Evolutionary conservation across 2,888 invertebrate genomes (phyloP).

Genomic region (Meloe dianella): DNA sequence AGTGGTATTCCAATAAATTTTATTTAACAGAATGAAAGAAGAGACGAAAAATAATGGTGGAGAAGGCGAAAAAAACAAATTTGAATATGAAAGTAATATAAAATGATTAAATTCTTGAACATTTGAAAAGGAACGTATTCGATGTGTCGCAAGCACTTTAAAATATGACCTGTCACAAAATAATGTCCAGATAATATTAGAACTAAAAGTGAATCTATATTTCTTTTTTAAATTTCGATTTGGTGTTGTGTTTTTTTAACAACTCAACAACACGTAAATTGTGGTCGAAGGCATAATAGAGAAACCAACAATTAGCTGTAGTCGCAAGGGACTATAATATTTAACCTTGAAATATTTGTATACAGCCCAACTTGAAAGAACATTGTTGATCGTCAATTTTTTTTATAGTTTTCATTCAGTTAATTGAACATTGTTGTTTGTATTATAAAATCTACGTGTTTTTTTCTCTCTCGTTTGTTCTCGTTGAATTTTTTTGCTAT

Average conservation of each 20-base stretch:
- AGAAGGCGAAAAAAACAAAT: slow-evolving; percentile 27
- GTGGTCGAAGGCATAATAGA: slow-evolving; percentile 19
- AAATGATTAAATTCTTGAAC: slow-evolving; percentile 41
- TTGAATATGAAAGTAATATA: slow-evolving; percentile 45
- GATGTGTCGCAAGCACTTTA: slow-evolving; percentile 44
- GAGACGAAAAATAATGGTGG: slow-evolving; percentile 2
- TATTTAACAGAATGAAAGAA: slow-evolving; percentile 35
- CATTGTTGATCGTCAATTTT: slow-evolving; percentile 39
- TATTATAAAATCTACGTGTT: slow-evolving; percentile 14
- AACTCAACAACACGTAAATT: slow-evolving; percentile 9
- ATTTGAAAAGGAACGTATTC: slow-evolving; percentile 35
- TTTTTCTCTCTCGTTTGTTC: not conserved
- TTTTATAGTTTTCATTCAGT: slow-evolving; percentile 1
- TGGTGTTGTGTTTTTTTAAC: not conserved
- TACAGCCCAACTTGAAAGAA: slow-evolving; percentile 46
- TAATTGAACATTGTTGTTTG: slow-evolving; percentile 12
- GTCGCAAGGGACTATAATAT: slow-evolving; percentile 41
- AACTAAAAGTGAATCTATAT: slow-evolving; percentile 21
- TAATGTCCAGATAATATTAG: slow-evolving; percentile 46
- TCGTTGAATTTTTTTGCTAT: not conserved
- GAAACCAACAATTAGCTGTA: slow-evolving; percentile 31
- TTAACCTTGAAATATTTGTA: slow-evolving; percentile 55
- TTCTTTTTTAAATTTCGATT: slow-evolving; percentile 13
- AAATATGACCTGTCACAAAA: slow-evolving; percentile 50
- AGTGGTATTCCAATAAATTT: slow-evolving; percentile 18